A percentile compares a stretch with the other conserved stretches of the same genome.
Conservation (phyloP, 2,797 vertebrate species). For the Borostomias antarcticus region DNA sequence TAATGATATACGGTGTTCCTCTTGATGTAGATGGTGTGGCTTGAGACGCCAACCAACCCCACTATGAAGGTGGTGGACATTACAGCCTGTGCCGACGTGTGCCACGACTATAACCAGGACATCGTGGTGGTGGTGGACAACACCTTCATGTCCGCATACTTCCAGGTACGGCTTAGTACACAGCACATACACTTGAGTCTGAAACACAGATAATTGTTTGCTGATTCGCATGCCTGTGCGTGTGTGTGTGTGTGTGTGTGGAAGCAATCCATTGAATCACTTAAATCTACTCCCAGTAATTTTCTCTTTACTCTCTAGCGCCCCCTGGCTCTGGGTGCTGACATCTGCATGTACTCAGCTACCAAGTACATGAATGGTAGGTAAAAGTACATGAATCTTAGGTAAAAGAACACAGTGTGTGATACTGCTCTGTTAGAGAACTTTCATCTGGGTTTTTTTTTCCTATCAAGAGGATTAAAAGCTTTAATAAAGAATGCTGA, state of each 20-base stretch:
- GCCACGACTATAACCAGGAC: constrained; percentile 76
- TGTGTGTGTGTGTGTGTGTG: neutral
- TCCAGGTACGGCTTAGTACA: constrained; percentile 80
- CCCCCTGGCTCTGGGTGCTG: constrained; percentile 89
- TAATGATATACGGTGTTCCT: too few relatives aligned
- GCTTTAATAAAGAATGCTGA: neutral
- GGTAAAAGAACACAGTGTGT: too few relatives aligned
- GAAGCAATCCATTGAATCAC: constrained; percentile 32
- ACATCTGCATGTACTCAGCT: constrained; percentile 93
- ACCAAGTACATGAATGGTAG: constrained; percentile 97
- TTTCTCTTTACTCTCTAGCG: constrained; percentile 69
- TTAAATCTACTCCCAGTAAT: neutral
- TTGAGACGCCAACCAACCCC: constrained; percentile 93
- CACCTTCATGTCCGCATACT: constrained; percentile 95
- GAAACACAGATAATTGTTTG: neutral
- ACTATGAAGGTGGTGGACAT: constrained; percentile 89
- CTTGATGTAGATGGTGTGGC: constrained; percentile 86
- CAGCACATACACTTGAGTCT: neutral
- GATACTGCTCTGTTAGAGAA: too few relatives aligned
- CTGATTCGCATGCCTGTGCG: neutral
- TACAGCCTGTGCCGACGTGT: constrained; percentile 75
- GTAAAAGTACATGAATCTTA: constrained; percentile 8
- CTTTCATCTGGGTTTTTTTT: neutral
- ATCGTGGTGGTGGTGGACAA: constrained; percentile 91
- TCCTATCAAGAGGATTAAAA: too few relatives aligned